phyloP scores from a whole-genome alignment of 1,140 invertebrate species.

The Aphelenchoides fujianensis region DNA sequence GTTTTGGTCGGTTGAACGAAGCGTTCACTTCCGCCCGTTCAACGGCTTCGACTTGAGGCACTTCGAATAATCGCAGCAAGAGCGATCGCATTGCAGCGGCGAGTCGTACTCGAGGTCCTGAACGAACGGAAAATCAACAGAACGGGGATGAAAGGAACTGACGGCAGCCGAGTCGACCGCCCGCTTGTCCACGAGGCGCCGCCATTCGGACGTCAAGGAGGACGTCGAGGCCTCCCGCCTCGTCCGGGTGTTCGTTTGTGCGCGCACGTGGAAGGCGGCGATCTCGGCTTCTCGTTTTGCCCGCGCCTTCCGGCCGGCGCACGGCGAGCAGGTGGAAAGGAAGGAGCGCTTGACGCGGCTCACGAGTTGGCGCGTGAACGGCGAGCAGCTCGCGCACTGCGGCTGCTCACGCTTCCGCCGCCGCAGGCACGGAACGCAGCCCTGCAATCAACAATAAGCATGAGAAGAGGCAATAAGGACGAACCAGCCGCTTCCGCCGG shows the following conservation, averaged over 20 bases:
- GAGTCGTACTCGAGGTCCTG: constrained; percentile 26
- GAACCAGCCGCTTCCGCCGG: constrained; percentile 22
- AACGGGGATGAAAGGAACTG: too few relatives aligned
- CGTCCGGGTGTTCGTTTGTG: too few relatives aligned
- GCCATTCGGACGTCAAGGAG: neutral
- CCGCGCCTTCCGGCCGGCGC: too few relatives aligned
- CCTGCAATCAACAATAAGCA: constrained; percentile 11
- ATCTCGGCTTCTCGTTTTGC: too few relatives aligned
- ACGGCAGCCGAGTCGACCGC: too few relatives aligned
- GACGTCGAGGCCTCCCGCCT: neutral
- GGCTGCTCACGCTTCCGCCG: constrained; percentile 17
- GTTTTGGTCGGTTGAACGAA: neutral
- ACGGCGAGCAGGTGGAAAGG: neutral
- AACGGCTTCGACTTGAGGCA: constrained; percentile 17
- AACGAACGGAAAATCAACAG: neutral
- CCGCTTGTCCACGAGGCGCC: too few relatives aligned
- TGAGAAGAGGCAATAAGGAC: neutral
- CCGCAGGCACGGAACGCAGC: constrained; percentile 32
- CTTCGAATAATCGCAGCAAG: constrained; percentile 32
- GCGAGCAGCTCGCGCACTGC: neutral
- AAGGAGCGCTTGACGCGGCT: neutral
- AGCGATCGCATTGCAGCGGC: constrained; percentile 27
- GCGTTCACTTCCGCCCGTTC: neutral
- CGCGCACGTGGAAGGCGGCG: too few relatives aligned
- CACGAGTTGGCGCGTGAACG: neutral